phyloP scores from a whole-genome alignment of 2,797 vertebrate genomes.

The Cephalopachus bancanus region DNA sequence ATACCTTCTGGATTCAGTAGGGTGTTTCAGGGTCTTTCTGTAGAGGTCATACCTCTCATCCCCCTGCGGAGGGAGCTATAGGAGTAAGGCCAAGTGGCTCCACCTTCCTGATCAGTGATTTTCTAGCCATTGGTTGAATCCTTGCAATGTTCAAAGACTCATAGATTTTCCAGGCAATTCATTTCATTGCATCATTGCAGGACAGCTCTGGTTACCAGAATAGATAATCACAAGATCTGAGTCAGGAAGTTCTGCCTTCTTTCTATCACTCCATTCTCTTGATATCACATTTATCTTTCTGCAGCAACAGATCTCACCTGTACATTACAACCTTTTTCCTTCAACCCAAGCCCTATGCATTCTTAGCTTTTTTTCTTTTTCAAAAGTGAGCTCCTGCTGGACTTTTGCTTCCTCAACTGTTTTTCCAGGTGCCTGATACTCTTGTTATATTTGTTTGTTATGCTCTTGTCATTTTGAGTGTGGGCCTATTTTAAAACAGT shows the following conservation, averaged over 20 bases:
- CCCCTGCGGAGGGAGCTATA: not conserved
- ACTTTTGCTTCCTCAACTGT: not conserved
- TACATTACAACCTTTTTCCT: not conserved
- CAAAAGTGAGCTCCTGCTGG: not conserved
- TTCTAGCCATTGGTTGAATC: not conserved
- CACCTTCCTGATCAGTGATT: not conserved
- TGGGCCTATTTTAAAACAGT: not conserved
- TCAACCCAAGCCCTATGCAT: not conserved
- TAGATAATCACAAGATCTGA: not conserved
- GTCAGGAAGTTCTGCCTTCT: constrained; percentile 22
- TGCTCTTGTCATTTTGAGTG: not conserved
- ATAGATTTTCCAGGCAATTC: not conserved
- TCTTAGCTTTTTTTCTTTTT: not conserved
- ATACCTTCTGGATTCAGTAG: not conserved
- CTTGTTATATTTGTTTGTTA: not conserved
- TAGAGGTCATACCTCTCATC: not conserved
- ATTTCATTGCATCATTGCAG: not conserved
- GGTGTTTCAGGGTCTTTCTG: not conserved
- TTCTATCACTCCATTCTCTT: not conserved
- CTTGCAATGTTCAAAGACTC: not conserved
- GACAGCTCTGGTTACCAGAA: not conserved
- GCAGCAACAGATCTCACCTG: not conserved
- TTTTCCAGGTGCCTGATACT: not conserved
- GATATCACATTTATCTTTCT: constrained; percentile 16
- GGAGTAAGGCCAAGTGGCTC: not conserved